A percentile compares a stretch with the other conserved stretches of the same genome.
Conservation (phyloP, 2,113 vertebrate species). For the Cynocephalus volans region DNA sequence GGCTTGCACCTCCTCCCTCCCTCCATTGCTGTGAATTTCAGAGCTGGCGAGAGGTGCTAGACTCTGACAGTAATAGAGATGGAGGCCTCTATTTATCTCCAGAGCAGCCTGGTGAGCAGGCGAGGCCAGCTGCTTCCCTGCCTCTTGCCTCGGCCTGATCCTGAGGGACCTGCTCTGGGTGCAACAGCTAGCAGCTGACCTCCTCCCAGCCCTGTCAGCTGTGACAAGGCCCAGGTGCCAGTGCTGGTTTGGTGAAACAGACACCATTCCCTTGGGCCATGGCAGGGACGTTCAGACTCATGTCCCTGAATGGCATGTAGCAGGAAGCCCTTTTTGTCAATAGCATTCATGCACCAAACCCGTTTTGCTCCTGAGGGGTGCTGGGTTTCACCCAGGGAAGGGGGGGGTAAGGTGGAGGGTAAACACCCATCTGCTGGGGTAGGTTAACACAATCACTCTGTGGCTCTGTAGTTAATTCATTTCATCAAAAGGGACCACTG, state of each 20-base stretch:
- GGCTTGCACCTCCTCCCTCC: slow-evolving; percentile 17
- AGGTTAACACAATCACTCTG: neutral
- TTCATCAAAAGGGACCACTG: neutral
- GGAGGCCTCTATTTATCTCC: slow-evolving; percentile 64
- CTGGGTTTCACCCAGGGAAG: neutral
- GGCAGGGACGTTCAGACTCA: neutral
- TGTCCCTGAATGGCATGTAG: neutral
- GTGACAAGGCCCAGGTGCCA: slow-evolving; percentile 41
- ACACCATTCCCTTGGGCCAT: neutral
- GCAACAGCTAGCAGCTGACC: neutral
- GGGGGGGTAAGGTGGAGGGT: too few relatives aligned
- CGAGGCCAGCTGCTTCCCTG: neutral
- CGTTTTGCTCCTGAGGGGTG: neutral
- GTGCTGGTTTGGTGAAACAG: neutral
- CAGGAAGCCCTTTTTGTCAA: neutral
- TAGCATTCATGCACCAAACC: neutral
- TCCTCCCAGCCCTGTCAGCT: neutral
- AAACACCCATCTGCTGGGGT: neutral
- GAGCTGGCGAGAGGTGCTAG: slow-evolving; percentile 44
- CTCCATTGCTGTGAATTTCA: slow-evolving; percentile 39
- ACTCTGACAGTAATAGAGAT: slow-evolving; percentile 62
- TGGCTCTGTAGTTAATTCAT: neutral
- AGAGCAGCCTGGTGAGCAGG: neutral
- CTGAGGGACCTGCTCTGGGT: neutral
- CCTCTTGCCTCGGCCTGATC: neutral